phyloP scores from a whole-genome alignment of 1,140 invertebrate species.

The Diorhabda sublineata region DNA sequence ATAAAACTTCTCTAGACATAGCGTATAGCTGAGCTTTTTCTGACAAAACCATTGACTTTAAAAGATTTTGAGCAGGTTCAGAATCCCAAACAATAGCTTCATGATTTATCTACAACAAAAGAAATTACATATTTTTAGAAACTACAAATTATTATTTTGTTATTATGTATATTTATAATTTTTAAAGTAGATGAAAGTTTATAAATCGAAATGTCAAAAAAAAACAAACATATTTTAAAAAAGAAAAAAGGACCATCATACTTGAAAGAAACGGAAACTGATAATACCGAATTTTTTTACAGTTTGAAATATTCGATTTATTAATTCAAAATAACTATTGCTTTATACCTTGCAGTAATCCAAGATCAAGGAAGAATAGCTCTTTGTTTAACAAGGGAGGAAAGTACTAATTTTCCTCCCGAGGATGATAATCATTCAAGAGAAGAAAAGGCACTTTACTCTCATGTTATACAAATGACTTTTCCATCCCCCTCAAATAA shows the following conservation, averaged over 20 bases:
- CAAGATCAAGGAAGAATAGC: too few relatives aligned
- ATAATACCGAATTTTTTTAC: background rate
- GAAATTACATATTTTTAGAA: constrained; percentile 5
- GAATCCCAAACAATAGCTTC: constrained; percentile 58
- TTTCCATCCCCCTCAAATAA: too few relatives aligned
- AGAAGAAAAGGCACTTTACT: too few relatives aligned
- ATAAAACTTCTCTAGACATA: constrained; percentile 67
- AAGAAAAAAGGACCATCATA: background rate
- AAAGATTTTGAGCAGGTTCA: constrained; percentile 56
- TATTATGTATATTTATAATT: background rate
- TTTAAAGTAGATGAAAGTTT: constrained; percentile 4
- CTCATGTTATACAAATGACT: too few relatives aligned
- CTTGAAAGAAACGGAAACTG: background rate
- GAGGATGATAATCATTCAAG: too few relatives aligned
- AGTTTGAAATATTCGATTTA: background rate
- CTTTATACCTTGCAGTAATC: too few relatives aligned
- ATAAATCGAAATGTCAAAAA: background rate
- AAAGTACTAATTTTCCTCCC: too few relatives aligned
- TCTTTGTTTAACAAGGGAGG: too few relatives aligned
- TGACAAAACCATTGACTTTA: constrained; percentile 63
- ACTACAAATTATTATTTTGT: constrained; percentile 18
- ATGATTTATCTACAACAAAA: constrained; percentile 51
- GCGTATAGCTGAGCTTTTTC: constrained; percentile 74
- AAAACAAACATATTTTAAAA: background rate
- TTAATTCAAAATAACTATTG: too few relatives aligned